A percentile compares a stretch with the other conserved stretches of the same genome.
Conservation (phyloP, 2,888 invertebrate genomes). For the Parnassius smintheus region DNA sequence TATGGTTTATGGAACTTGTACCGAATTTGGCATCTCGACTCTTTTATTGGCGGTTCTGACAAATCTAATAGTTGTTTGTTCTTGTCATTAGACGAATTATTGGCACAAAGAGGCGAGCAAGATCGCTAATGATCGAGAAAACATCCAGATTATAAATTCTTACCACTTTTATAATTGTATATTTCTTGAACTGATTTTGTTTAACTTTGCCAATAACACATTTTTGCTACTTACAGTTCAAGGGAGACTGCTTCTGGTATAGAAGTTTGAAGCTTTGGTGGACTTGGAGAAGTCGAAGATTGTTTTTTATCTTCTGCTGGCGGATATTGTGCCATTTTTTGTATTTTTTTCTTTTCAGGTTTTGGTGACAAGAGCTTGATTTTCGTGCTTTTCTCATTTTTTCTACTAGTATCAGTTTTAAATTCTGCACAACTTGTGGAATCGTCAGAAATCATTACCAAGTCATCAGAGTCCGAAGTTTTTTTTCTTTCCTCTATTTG, state of each 20-base stretch:
- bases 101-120: too few species aligned
- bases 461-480: slow-evolving; percentile 18
- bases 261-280: background rate
- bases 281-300: background rate
- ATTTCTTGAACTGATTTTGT: too few species aligned
- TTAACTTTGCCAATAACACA: too few species aligned
- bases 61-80: too few species aligned
- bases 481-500: slow-evolving; percentile 6
- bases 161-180: too few species aligned
- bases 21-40: too few species aligned
- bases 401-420: background rate
- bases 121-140: too few species aligned
- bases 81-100: too few species aligned
- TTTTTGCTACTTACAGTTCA: slow-evolving; percentile 51
- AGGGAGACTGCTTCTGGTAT: slow-evolving; percentile 50
- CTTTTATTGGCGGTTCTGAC: too few species aligned
- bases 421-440: background rate
- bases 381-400: background rate
- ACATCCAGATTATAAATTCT: too few species aligned
- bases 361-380: background rate
- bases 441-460: slow-evolving; percentile 8
- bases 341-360: background rate
- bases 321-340: too few species aligned
- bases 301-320: background rate
- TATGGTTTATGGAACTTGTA: too few species aligned